phyloP scores from a whole-genome alignment of 1,140 invertebrate species.

The Stratiolaelaps scimitus region DNA sequence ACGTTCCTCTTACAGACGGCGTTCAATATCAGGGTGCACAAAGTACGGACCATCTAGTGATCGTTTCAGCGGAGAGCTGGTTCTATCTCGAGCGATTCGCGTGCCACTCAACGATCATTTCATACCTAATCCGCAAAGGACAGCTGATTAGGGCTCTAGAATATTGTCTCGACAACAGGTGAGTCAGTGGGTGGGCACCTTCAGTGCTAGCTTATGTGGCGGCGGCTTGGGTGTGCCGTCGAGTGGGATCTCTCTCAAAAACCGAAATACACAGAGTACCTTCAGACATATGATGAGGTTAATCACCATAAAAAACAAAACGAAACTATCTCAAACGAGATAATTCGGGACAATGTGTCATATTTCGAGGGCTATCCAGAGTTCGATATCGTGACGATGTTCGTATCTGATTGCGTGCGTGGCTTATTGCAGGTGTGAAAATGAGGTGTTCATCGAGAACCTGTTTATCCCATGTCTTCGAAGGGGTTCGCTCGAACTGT shows the following conservation, averaged over 20 bases:
- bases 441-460: constrained; percentile 42
- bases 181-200: too few relatives aligned
- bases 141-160: neutral
- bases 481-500: constrained; percentile 38
- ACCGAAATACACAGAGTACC: too few relatives aligned
- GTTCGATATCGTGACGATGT: too few relatives aligned
- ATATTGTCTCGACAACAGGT: constrained; percentile 3
- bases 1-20: neutral
- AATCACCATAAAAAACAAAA: too few relatives aligned
- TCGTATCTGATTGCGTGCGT: neutral
- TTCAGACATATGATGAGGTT: too few relatives aligned
- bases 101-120: constrained; percentile 35
- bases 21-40: neutral
- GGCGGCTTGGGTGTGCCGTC: too few relatives aligned
- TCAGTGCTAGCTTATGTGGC: too few relatives aligned
- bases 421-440: constrained; percentile 17
- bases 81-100: constrained; percentile 38
- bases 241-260: too few relatives aligned
- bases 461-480: constrained; percentile 41
- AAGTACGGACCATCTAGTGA: neutral
- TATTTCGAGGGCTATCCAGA: too few relatives aligned
- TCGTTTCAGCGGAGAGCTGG: neutral
- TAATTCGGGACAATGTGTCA: too few relatives aligned
- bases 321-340: too few relatives aligned
- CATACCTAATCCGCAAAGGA: neutral